These are phyloP conservation scores for Schizopygopsis malacanthus DNA, from an alignment of 2,797 vertebrate genomes.

Conservation along the genomic window DNA sequence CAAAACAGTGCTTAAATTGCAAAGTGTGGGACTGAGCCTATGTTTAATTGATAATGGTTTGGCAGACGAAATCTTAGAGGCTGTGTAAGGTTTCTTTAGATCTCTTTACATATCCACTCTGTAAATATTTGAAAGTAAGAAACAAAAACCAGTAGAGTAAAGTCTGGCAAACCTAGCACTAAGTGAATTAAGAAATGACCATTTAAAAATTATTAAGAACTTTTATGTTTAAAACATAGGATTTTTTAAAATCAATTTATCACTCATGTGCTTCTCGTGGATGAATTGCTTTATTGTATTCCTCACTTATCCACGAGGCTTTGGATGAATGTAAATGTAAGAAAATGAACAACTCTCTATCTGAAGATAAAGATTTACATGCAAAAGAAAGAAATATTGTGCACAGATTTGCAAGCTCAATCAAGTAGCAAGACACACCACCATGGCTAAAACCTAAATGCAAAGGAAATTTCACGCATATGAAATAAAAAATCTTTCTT, in stretches of 20 bases:
- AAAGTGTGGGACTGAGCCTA: constrained; percentile 23
- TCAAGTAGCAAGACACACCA: too few species aligned
- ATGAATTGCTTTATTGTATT: not conserved
- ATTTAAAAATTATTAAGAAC: not conserved
- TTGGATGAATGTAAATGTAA: too few species aligned
- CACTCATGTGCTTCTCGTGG: not conserved
- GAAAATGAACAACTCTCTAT: not conserved
- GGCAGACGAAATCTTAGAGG: constrained; percentile 37
- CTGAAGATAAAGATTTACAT: not conserved
- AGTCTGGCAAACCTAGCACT: not conserved
- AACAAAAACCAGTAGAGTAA: not conserved
- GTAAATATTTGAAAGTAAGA: constrained; percentile 53
- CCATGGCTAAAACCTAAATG: too few species aligned
- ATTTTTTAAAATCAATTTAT: not conserved
- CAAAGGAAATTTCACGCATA: too few species aligned
- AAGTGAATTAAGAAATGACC: not conserved
- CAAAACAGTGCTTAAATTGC: constrained; percentile 43
- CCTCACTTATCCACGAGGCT: not conserved
- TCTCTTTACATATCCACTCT: constrained; percentile 35
- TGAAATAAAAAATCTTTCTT: too few species aligned
- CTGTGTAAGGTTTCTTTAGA: constrained; percentile 53
- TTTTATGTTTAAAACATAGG: not conserved
- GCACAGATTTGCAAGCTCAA: too few species aligned
- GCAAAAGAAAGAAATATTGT: not conserved
- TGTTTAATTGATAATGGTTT: constrained; percentile 54